These are phyloP conservation scores for Dinomys branickii DNA, from an alignment of 2,113 vertebrate species.

Conservation along the genomic window DNA sequence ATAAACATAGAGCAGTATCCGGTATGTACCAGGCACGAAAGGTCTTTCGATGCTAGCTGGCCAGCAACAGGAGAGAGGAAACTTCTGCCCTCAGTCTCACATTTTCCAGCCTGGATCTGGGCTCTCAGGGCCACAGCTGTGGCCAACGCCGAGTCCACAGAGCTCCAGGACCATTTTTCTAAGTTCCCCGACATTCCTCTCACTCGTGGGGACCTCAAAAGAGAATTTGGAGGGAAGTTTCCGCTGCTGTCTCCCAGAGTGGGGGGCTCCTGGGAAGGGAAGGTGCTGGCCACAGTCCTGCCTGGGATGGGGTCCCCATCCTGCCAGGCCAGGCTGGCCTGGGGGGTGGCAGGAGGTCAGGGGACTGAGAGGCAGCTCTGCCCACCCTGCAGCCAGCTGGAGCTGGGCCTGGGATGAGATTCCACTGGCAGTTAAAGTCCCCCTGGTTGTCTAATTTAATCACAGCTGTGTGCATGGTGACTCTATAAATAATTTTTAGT, in stretches of 20 bases:
- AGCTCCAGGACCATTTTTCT: not conserved
- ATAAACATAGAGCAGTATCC: not conserved
- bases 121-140: too few species aligned
- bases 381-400: not conserved
- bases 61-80: not conserved
- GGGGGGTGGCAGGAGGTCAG: not conserved
- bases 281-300: not conserved
- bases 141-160: not conserved
- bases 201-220: not conserved
- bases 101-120: not conserved
- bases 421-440: slow-evolving; percentile 68
- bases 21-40: not conserved
- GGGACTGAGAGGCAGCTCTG: not conserved
- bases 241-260: too few species aligned
- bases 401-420: slow-evolving; percentile 3
- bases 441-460: slow-evolving; percentile 82
- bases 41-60: not conserved
- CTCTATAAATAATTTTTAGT: slow-evolving; percentile 85
- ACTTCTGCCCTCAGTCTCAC: not conserved
- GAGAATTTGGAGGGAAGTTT: not conserved
- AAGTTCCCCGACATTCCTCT: not conserved
- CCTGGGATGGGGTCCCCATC: too few species aligned
- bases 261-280: not conserved
- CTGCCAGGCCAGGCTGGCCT: not conserved
- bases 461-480: slow-evolving; percentile 80